Evolutionary conservation across 2,888 invertebrate species (phyloP), one percentile per base, ranked within the genome.

Genomic region (Polydrusus tereticollis): DNA sequence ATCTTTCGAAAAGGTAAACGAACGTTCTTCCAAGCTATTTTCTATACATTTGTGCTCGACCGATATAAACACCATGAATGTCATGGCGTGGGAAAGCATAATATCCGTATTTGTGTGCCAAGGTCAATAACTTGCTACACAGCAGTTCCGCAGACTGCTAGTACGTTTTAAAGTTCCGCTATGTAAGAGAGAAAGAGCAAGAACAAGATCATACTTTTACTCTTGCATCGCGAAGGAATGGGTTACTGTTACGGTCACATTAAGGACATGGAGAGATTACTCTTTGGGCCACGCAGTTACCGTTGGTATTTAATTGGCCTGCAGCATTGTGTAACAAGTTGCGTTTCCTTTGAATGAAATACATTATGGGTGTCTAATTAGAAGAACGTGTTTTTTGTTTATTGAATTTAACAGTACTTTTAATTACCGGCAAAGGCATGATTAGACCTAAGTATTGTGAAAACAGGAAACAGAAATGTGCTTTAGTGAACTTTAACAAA

Each of bases 71-170:
- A 62, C 41, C 18, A 43, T 43, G 29, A 45, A 43, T 43, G 52
- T 29, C 52, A 29, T 55, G 29, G 52, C 52, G 50, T 29, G 64
- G 33, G 64, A 64, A 64, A 33, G 64, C 18, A 64, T 50, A 64
- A 52, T 64, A 52, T 20, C 50, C 38, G 67, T 64, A 50, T 60
- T 62, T 64, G 59, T 59, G 58, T 74, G 66, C 45, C 66, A 66
- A 66, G 66, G 66, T 66, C 47, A 66, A 36, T 58, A 23, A 66
- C 66, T 66, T 66, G 66, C 66, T 66, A 58, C 14, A 66, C 66
- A 57, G 21, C 26, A 64, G 38, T 50, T 64, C 64, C 36, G 33
- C 26, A 38, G 59, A 29, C 45, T 45, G 23, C n/a, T n/a, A n/a
- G n/a, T 14, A 60, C 26, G 16, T 60, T 60, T n/a, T 16, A 33